Base-by-base conservation (phyloP, 2,888 invertebrate species). In the Ephialtes manifestator region DNA sequence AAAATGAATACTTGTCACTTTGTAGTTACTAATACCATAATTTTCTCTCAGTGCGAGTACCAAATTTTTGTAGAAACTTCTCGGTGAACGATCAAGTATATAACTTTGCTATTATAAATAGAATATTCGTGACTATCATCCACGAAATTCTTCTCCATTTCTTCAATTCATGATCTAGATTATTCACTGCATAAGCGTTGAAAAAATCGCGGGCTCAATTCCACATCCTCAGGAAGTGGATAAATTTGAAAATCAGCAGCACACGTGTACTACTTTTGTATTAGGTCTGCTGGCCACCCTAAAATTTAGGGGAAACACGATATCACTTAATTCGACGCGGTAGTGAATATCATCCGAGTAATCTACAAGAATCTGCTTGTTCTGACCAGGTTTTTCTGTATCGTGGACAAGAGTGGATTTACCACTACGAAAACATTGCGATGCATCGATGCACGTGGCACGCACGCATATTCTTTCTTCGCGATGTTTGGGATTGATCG, bases 401-500 rank as follows among this genome's bases (percentile, higher is more conserved):
- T 20, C 28, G 24, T 24, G 43, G 43, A 46, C 74, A 39, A 31
- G 28, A 10, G 35, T 55, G 39, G 39, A 18, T 48, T 35, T 39
- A 55, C 55, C n/a, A 71, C 71, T 43, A 5, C 60, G 24, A 35
- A 31, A 65, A 43, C 28, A 18, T 31, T 20, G 53, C 63, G 35
- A 63, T 51, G 75, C 76, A 76, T 76, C 51, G 65, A 76, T 76
- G 81, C 55, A 75, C 46, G 77, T 63, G 72, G 67, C 58, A 67
- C 24, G 48, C 71, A 31, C 78, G 74, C 67, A 65, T 75, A 83
- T 81, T 86, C 86, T 83, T 87, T 86, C 87, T 86, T 86, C 71
- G 76, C 87, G 80, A 84, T 85, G 84, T 77, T 84, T 86, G 82
- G 86, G 80, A 88, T 87, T 88, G 88, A 88, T 88, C 81, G 85